Conservation (phyloP, 2,888 invertebrate species). For the Cerceris ruficornis region DNA sequence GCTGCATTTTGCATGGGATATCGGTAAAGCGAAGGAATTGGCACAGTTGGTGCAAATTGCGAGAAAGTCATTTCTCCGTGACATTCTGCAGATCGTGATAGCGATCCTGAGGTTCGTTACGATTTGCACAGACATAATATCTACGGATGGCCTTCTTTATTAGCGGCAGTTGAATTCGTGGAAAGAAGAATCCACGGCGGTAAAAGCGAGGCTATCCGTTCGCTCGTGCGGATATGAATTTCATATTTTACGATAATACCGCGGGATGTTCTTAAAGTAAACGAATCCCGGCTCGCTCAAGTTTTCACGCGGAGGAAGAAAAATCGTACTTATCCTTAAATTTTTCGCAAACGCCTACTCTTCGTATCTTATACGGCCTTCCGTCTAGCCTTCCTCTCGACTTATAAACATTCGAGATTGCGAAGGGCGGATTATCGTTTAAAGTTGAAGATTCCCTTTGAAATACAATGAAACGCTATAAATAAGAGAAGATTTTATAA, state of each 20-base stretch:
- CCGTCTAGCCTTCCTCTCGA: too few species aligned
- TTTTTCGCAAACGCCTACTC: conserved; percentile 23
- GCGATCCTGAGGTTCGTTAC: conserved; percentile 23
- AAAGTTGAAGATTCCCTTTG: too few species aligned
- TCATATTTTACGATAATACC: conserved; percentile 72
- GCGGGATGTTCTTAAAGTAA: conserved; percentile 66
- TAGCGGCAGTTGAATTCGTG: conserved; percentile 37
- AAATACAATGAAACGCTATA: too few species aligned
- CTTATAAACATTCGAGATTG: too few species aligned
- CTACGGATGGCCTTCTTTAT: conserved; percentile 52
- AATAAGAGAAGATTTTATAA: too few species aligned
- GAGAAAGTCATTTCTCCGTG: conserved; percentile 19
- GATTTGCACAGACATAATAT: conserved; percentile 50
- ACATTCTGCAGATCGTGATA: conserved; percentile 8
- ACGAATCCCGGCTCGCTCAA: conserved; percentile 55
- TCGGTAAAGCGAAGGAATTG: neutral
- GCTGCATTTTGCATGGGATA: too few species aligned
- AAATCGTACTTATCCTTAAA: conserved; percentile 43
- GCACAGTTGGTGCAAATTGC: neutral
- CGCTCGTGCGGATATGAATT: conserved; percentile 65
- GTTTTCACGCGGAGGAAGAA: conserved; percentile 46
- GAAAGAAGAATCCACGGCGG: conserved; percentile 30
- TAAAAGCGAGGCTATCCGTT: conserved; percentile 8
- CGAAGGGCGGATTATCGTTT: too few species aligned
- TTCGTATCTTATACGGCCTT: conserved; percentile 7